These are phyloP conservation scores for Toxotes chatareus DNA, from an alignment of 2,113 vertebrate species.

Conservation along the genomic window DNA sequence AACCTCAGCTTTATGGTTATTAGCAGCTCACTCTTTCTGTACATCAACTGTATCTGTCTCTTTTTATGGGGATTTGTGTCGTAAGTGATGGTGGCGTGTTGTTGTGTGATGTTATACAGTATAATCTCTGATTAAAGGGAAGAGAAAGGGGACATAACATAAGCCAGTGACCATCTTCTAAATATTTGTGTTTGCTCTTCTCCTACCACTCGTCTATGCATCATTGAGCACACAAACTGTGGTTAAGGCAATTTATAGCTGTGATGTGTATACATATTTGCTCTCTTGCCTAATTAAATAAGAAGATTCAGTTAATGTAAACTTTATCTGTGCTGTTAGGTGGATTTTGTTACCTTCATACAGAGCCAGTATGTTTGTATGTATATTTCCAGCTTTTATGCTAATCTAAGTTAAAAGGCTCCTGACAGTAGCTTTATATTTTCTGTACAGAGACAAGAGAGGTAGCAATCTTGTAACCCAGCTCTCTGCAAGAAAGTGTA, in stretches of 20 bases:
- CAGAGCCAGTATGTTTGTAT: no score
- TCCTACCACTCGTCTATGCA: background rate
- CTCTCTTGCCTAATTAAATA: background rate
- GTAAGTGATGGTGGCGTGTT: background rate
- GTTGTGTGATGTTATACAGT: background rate
- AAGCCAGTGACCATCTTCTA: background rate
- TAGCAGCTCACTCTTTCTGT: conserved; percentile 32
- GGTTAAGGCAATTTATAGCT: conserved; percentile 41
- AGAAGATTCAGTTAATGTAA: background rate
- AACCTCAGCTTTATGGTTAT: conserved; percentile 31
- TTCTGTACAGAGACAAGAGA: background rate
- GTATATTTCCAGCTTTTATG: no score
- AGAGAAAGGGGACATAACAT: background rate
- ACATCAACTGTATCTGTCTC: conserved; percentile 13
- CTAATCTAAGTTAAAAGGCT: no score
- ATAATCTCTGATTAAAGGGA: conserved; percentile 24
- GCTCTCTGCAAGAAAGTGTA: no score
- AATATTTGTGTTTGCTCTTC: conserved; percentile 26
- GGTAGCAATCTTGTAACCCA: no score
- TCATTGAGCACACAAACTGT: conserved; percentile 16
- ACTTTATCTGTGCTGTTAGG: background rate
- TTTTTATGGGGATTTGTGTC: conserved; percentile 45
- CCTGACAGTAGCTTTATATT: no score
- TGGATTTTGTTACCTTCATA: background rate
- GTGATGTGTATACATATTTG: no score